Percentiles rank a stretch among this genome's conserved stretches.
Evolutionary conservation across 2,888 invertebrate species (phyloP).

Genomic region (Spodoptera exigua): DNA sequence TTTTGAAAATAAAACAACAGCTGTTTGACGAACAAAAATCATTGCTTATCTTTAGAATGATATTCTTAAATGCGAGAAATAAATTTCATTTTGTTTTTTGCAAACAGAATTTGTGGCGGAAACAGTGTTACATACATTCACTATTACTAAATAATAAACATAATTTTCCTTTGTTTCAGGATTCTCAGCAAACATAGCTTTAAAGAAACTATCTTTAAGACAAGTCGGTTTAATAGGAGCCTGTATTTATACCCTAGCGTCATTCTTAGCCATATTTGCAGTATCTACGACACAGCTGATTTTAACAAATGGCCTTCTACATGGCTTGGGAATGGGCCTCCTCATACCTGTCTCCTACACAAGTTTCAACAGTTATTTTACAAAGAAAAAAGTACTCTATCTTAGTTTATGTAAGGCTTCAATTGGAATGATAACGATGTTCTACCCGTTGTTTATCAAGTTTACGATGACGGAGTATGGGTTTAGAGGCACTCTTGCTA

Average conservation of each 20-base stretch:
- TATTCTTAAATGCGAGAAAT: too few species aligned
- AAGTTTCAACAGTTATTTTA: constrained; percentile 93
- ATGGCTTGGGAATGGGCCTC: constrained; percentile 91
- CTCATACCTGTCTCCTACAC: constrained; percentile 93
- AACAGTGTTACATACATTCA: neutral
- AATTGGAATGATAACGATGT: constrained; percentile 91
- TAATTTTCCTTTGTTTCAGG: constrained; percentile 82
- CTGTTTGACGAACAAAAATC: too few species aligned
- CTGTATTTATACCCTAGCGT: constrained; percentile 90
- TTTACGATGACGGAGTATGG: constrained; percentile 91
- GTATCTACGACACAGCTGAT: constrained; percentile 90
- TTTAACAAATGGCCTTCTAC: constrained; percentile 91
- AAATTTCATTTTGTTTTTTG: too few species aligned
- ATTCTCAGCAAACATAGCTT: constrained; percentile 91
- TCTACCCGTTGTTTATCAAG: constrained; percentile 91
- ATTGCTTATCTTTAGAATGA: too few species aligned
- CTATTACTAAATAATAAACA: too few species aligned
- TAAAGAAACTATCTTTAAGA: constrained; percentile 91
- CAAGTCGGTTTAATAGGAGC: constrained; percentile 91
- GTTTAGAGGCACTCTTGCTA: constrained; percentile 92
- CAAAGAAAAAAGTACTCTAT: constrained; percentile 91
- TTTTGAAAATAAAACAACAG: too few species aligned
- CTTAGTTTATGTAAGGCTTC: constrained; percentile 92
- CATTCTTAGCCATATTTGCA: constrained; percentile 90
- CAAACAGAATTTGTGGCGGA: too few species aligned